phyloP scores from a whole-genome alignment of 1,140 invertebrate genomes.

The Atopsyche davidsoni region DNA sequence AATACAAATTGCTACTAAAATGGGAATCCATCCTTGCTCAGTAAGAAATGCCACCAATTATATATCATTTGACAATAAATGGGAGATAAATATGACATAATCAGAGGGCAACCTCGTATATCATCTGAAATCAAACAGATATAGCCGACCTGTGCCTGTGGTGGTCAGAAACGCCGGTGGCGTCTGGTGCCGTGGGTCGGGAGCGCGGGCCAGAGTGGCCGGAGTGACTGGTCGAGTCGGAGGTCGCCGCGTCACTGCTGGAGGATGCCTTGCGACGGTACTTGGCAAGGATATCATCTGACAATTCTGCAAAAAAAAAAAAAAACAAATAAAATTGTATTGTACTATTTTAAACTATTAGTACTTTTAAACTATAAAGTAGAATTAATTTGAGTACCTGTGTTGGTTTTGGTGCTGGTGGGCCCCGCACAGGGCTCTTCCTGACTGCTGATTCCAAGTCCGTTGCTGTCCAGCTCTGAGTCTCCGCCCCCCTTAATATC shows the following conservation, averaged over 20 bases:
- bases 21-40: too few species aligned
- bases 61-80: too few species aligned
- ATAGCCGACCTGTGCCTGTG: slow-evolving; percentile 14
- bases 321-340: background rate
- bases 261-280: slow-evolving; percentile 77
- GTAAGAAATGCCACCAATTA: too few species aligned
- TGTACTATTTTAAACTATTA: too few species aligned
- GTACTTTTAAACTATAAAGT: too few species aligned
- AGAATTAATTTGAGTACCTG: slow-evolving; percentile 6
- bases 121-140: too few species aligned
- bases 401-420: slow-evolving; percentile 4
- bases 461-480: slow-evolving; percentile 9
- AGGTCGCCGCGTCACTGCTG: slow-evolving; percentile 35
- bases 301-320: slow-evolving; percentile 53
- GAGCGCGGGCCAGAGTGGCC: slow-evolving; percentile 23
- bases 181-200: slow-evolving; percentile 45
- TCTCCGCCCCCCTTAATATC: slow-evolving; percentile 15
- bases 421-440: slow-evolving; percentile 1
- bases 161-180: slow-evolving; percentile 32
- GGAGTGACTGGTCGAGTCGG: slow-evolving; percentile 19
- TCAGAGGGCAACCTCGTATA: too few species aligned
- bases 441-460: slow-evolving; percentile 4
- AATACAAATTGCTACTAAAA: too few species aligned
- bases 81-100: too few species aligned
- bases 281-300: slow-evolving; percentile 92